Percentiles rank a stretch among this genome's conserved stretches.
These are phyloP conservation scores for Kryptolebias marmoratus DNA, from an alignment of 2,113 vertebrate species.

Conservation along the genomic window DNA sequence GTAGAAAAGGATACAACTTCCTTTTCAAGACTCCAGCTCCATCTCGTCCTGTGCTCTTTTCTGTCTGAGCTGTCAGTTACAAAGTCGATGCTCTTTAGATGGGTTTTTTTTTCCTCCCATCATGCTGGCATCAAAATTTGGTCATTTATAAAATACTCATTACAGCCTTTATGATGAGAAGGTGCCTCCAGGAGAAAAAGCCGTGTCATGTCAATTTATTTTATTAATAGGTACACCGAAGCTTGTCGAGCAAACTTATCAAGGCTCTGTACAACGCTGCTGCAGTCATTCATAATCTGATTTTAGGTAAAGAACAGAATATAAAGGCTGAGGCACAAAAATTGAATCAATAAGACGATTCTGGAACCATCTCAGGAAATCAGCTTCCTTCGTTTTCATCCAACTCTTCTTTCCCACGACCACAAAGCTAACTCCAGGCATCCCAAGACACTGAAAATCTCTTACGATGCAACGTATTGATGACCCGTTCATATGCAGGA, in stretches of 20 bases:
- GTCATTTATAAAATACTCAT: conserved; percentile 10
- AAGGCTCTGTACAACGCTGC: not conserved
- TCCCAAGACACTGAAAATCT: conserved; percentile 6
- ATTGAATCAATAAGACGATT: conserved; percentile 39
- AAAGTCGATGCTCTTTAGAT: not conserved
- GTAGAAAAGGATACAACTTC: not conserved
- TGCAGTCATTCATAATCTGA: conserved; percentile 27
- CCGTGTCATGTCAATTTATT: conserved; percentile 25
- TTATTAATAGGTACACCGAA: conserved; percentile 32
- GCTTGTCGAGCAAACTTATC: conserved; percentile 16
- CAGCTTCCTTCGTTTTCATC: conserved; percentile 6
- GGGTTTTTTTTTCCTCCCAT: not conserved
- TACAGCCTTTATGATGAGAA: conserved; percentile 17
- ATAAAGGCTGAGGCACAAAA: conserved; percentile 9
- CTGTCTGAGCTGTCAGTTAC: conserved; percentile 14
- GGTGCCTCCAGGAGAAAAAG: conserved; percentile 17
- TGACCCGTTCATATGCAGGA: not conserved
- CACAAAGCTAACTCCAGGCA: not conserved
- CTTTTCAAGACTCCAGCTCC: not conserved
- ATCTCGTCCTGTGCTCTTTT: conserved; percentile 5
- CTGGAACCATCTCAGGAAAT: conserved; percentile 24
- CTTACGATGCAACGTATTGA: conserved; percentile 22
- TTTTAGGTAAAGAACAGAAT: conserved; percentile 27
- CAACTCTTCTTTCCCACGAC: not conserved
- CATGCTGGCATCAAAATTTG: conserved; percentile 4